phyloP scores from a whole-genome alignment of 2,888 invertebrate species.

The Synergus laeviventris region DNA sequence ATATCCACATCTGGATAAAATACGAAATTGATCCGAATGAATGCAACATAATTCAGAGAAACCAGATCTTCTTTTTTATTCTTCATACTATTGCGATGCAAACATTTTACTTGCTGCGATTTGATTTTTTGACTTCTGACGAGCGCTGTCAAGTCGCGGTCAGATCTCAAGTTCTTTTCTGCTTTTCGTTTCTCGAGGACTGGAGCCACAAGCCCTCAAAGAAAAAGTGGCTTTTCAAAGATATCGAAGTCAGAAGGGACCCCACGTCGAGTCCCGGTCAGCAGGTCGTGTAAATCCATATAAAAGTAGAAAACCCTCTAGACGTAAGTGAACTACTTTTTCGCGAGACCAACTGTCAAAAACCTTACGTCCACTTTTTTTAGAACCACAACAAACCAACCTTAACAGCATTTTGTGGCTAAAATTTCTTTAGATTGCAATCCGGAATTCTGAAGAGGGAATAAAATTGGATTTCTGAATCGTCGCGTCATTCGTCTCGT shows the following conservation, averaged over 20 bases:
- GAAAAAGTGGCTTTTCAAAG: constrained; percentile 64
- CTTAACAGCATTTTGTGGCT: constrained; percentile 47
- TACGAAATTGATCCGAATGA: constrained; percentile 22
- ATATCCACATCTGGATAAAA: no score
- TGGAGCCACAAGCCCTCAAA: constrained; percentile 52
- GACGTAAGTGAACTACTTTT: constrained; percentile 59
- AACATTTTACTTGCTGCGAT: constrained; percentile 23
- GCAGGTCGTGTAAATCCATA: constrained; percentile 58
- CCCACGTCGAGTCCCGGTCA: constrained; percentile 71
- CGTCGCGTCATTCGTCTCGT: constrained; percentile 56
- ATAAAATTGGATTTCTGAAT: constrained; percentile 52
- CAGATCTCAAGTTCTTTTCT: constrained; percentile 61
- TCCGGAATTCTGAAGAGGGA: constrained; percentile 49
- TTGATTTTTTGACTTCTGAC: constrained; percentile 43
- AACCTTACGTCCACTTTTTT: constrained; percentile 63
- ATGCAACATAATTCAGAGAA: constrained; percentile 24
- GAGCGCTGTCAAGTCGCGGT: constrained; percentile 55
- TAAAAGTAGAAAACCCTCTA: constrained; percentile 57
- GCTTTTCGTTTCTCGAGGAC: constrained; percentile 41
- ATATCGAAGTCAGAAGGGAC: constrained; percentile 62
- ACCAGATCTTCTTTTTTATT: constrained; percentile 16
- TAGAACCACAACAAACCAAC: constrained; percentile 33
- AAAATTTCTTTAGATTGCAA: constrained; percentile 40
- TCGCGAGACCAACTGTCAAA: constrained; percentile 54
- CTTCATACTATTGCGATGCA: background rate